Evolutionary conservation across 2,888 invertebrate genomes (phyloP).

Genomic region (Steinernema scapterisci): DNA sequence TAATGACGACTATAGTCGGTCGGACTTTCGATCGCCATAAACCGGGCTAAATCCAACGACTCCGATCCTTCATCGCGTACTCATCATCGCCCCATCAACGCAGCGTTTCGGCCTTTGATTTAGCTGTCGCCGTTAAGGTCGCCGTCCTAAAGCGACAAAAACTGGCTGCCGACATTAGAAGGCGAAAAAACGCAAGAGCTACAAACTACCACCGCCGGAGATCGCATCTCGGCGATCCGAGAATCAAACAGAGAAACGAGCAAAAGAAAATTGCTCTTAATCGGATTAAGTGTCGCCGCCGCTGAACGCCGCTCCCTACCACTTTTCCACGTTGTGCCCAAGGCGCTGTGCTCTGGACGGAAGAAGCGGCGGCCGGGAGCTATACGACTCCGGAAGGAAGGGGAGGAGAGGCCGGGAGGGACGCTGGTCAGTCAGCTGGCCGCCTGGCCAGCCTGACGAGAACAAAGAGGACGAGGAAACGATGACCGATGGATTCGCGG

Average conservation of each 20-base stretch:
- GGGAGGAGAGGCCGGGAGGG: background rate
- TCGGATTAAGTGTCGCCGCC: background rate
- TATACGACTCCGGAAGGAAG: conserved; percentile 14
- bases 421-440: conserved; percentile 14
- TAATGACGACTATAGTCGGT: no score
- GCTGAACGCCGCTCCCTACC: background rate
- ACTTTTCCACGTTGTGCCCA: conserved; percentile 1
- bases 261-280: conserved; percentile 3
- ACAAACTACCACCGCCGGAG: background rate
- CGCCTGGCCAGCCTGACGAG: background rate
- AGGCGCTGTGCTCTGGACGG: background rate
- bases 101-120: background rate
- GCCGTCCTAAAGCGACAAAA: background rate
- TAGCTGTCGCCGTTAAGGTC: background rate
- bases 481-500: conserved; percentile 13
- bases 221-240: conserved; percentile 4
- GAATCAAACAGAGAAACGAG: conserved; percentile 18
- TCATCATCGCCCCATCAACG: no score
- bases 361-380: background rate
- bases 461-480: background rate
- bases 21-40: no score
- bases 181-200: background rate
- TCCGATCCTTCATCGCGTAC: no score
- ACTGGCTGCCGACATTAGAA: background rate
- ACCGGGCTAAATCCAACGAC: no score